These are phyloP conservation scores for Drosophila kikkawai DNA, from an alignment of 1,140 invertebrate species.

Conservation along the genomic window DNA sequence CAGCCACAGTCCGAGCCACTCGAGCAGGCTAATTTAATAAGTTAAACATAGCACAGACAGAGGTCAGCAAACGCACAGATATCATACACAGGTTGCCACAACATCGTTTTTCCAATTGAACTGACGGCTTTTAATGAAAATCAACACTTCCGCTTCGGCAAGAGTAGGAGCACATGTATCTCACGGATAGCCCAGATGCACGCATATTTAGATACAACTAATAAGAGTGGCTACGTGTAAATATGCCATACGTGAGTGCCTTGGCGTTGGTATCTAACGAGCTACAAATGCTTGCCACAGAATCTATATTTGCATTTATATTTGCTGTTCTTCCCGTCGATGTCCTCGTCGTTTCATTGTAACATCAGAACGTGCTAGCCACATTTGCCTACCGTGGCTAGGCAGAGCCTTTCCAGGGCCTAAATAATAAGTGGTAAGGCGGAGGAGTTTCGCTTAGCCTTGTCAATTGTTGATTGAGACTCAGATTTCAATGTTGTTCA, in stretches of 20 bases:
- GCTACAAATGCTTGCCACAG: constrained; percentile 76
- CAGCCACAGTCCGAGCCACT: constrained; percentile 43
- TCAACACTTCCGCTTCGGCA: constrained; percentile 61
- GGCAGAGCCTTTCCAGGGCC: no score
- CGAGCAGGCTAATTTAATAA: constrained; percentile 77
- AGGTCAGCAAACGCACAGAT: constrained; percentile 15
- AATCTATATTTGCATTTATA: constrained; percentile 79
- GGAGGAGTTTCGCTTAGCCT: neutral
- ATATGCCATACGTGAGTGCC: constrained; percentile 37
- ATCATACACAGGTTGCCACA: constrained; percentile 11
- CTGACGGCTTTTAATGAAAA: constrained; percentile 65
- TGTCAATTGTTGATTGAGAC: neutral
- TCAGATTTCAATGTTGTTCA: neutral
- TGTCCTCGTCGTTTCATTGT: constrained; percentile 54
- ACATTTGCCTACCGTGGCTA: constrained; percentile 46
- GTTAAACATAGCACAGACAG: constrained; percentile 32
- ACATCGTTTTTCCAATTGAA: constrained; percentile 73
- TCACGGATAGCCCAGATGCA: constrained; percentile 8
- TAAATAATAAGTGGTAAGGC: constrained; percentile 1
- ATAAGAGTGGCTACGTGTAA: constrained; percentile 42
- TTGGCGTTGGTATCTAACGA: constrained; percentile 57
- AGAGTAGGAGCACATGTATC: constrained; percentile 26
- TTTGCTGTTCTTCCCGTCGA: constrained; percentile 56
- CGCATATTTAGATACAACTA: constrained; percentile 30
- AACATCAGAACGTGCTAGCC: constrained; percentile 69